phyloP scores from a whole-genome alignment of 2,113 vertebrate genomes.

The Gobiocypris rarus region DNA sequence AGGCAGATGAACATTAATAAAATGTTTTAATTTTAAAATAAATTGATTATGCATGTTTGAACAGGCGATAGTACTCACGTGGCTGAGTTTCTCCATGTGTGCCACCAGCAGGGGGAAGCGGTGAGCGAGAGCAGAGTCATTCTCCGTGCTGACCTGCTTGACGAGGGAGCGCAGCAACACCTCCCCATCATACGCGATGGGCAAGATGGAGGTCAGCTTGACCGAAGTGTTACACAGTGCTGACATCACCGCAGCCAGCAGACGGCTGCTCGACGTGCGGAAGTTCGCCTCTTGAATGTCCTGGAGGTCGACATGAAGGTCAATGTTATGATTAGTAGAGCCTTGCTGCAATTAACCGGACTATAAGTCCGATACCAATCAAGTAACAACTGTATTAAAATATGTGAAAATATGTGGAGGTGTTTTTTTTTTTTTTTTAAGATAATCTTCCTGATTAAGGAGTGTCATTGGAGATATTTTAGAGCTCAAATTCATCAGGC shows the following conservation, averaged over 20 bases:
- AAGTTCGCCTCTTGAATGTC: slow-evolving; percentile 98
- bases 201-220: slow-evolving; percentile 95
- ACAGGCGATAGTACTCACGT: slow-evolving; percentile 75
- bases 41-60: background rate
- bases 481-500: background rate
- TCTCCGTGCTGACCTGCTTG: slow-evolving; percentile 98
- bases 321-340: background rate
- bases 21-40: background rate
- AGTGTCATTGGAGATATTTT: background rate
- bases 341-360: background rate
- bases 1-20: background rate
- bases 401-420: too few species aligned
- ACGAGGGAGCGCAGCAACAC: slow-evolving; percentile 90
- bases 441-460: background rate
- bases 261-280: slow-evolving; percentile 93
- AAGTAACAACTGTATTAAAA: background rate
- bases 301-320: slow-evolving; percentile 66
- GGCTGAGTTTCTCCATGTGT: slow-evolving; percentile 98
- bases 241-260: slow-evolving; percentile 97
- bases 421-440: background rate
- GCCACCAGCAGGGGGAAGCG: slow-evolving; percentile 95
- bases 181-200: slow-evolving; percentile 97
- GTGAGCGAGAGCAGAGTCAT: slow-evolving; percentile 93
- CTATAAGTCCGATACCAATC: background rate
- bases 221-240: slow-evolving; percentile 96